Base-by-base conservation (phyloP, 2,113 vertebrate species). In the Scophthalmus maximus region DNA sequence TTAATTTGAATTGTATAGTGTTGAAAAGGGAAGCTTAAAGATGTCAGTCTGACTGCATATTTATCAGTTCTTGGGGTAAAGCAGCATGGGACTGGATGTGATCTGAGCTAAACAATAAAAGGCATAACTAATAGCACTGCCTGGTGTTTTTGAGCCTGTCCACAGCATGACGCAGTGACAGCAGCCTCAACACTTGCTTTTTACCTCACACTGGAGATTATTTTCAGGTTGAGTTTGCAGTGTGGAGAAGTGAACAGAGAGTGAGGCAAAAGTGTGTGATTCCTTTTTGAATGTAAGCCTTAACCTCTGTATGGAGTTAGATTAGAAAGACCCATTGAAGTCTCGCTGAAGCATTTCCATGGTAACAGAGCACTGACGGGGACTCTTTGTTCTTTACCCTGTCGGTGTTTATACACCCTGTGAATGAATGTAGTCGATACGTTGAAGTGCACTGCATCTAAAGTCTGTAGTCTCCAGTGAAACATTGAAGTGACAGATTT, bases 341-440 rank as follows among this genome's bases (percentile, higher is more conserved):
- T 67, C 32, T 46, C 0, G 11, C 62, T 49, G 34, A 68, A 58
- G 68, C 27, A 30, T 84, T 65, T 68, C 80, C 79, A 85, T 82
- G 65, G 78, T 42, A 88, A 80, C 82, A 17, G 34, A 65, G 65
- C 62, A 1, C 23, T 44, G 32, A 87, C 63, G 74, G 72, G 52
- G 67, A 59, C 42, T 59, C 68, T 80, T 79, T 85, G 73, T 85
- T 66, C 72, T 36, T 34, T 3, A 47, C 46, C 27, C 53, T 57
- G 32, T 60, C 42, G n/a, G 49, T 65, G 38, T 42, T n/a, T n/a
- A 8, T 62, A 56, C 38, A 50, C 22, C 25, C 62, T 49, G 40
- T 71, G 49, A 72, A 67, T 63, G 42, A 74, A 57, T 36, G 70
- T 30, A 52, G 57, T 71, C 15, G 27, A 46, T 30, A 47, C 60